phyloP scores from a whole-genome alignment of 1,140 invertebrate species.

The Zeugodacus cucurbitae region DNA sequence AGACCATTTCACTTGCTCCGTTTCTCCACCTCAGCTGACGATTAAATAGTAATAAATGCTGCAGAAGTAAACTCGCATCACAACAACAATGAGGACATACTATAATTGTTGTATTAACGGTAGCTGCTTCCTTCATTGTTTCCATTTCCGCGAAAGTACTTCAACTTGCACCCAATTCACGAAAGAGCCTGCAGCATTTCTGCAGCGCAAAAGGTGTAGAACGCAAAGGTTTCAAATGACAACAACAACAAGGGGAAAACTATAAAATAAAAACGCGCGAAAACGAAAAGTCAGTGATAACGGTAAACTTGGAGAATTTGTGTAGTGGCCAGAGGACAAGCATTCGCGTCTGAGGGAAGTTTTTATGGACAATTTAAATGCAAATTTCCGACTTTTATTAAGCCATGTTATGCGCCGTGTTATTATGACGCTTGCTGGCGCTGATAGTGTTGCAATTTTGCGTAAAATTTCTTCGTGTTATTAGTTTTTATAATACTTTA shows the following conservation, averaged over 20 bases:
- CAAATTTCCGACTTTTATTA: background rate
- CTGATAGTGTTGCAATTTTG: background rate
- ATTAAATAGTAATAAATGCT: too few species aligned
- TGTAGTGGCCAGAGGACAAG: constrained; percentile 3
- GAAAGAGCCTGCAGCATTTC: background rate
- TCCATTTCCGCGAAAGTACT: background rate
- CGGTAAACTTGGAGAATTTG: constrained; percentile 3
- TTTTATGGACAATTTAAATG: constrained; percentile 38
- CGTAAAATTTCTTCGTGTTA: background rate
- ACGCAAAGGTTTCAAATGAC: background rate
- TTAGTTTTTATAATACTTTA: background rate
- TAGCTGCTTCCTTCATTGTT: too few species aligned
- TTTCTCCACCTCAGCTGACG: too few species aligned
- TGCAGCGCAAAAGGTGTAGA: background rate
- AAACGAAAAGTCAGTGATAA: background rate
- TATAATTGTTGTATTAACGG: too few species aligned
- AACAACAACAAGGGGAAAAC: background rate
- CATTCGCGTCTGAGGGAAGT: background rate
- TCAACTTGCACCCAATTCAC: constrained; percentile 16
- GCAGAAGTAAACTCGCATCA: too few species aligned
- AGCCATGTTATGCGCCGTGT: background rate
- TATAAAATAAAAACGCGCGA: background rate
- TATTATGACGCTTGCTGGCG: background rate
- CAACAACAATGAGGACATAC: too few species aligned
- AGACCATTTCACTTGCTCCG: too few species aligned